Evolutionary conservation across 2,113 vertebrate species (phyloP), one percentile per base, ranked within the genome.

Genomic region (Mola mola): DNA sequence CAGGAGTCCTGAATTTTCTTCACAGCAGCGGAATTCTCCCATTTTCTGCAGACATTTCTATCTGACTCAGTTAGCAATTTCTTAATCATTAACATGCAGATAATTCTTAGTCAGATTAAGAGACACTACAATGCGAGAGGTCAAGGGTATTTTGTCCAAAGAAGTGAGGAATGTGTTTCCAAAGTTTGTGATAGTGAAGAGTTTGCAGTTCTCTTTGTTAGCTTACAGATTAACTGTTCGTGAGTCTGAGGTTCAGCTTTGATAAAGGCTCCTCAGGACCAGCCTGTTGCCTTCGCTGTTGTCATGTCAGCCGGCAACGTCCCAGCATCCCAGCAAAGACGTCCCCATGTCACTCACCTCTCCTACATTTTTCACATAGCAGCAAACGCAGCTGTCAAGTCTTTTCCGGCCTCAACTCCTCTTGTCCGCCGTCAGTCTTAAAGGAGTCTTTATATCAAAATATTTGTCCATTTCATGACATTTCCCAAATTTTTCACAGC

Each of bases 401-500:
- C 11, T 5, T 16, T 6, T 25, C 1, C 7, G n/a, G n/a, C n/a
- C n/a, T n/a, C n/a, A 19, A 26, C 19, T 19, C 20, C 13, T 33
- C 11, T 19, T 11, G 12, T 48, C 46, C n/a, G 2, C 10, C 22
- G 15, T 36, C 8, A 19, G 9, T 9, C 36, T 16, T 38, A 7
- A 38, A 38, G 11, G 11, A 16, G 36, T 38, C 12, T 38, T 13
- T 16, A 16, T 15, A 72, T n/a, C n/a, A 73, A 75, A 62, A 83
- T 17, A 73, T 64, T 13, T 51, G 44, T 33, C 7, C 11, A 48
- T 66, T 25, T 15, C 22, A 15, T 66, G 24, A 8, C 25, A 2
- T 42, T 3, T 31, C 19, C n/a, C n/a, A n/a, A n/a, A 0, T 37
- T 36, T 5, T 37, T 90, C 83, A 89, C 65, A 89, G 81, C 79